phyloP scores from a whole-genome alignment of 2,797 vertebrate genomes.

The Sebastes miniatus region DNA sequence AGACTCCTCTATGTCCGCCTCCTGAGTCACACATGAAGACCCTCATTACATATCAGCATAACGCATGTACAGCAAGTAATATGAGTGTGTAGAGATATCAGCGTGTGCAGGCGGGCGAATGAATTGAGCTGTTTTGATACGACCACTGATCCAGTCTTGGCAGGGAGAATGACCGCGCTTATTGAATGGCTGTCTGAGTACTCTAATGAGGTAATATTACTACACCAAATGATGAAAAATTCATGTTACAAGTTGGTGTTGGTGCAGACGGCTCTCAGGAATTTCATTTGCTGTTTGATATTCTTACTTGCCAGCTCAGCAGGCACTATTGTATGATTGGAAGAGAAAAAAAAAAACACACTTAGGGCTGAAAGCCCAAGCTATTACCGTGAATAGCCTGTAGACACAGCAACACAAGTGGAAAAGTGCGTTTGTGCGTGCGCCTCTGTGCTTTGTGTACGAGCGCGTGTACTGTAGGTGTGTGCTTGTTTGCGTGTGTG shows the following conservation, averaged over 20 bases:
- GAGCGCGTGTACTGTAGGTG: conserved; percentile 25
- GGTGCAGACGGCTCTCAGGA: conserved; percentile 73
- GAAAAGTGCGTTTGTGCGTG: conserved; percentile 54
- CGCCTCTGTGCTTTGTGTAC: conserved; percentile 33
- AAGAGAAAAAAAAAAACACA: conserved; percentile 63
- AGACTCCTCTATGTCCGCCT: background rate
- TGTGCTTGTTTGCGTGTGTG: conserved; percentile 28
- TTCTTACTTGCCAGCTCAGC: conserved; percentile 82
- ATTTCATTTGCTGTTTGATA: conserved; percentile 84
- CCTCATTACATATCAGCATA: background rate
- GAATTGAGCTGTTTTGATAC: conserved; percentile 60
- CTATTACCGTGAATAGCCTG: conserved; percentile 75
- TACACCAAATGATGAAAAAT: conserved; percentile 81
- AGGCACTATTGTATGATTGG: conserved; percentile 75
- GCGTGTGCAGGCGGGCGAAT: conserved; percentile 1
- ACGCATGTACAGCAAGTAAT: conserved; percentile 1
- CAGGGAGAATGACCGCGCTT: conserved; percentile 69
- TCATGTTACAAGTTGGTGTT: conserved; percentile 78
- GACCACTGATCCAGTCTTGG: conserved; percentile 58
- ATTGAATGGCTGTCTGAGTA: conserved; percentile 77
- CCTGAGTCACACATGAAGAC: background rate
- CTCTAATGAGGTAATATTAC: conserved; percentile 81
- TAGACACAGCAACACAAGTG: conserved; percentile 65
- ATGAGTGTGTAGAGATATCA: background rate
- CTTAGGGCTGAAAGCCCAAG: conserved; percentile 72